Conservation (phyloP, 2,113 vertebrate species). For the Prolemur simus region DNA sequence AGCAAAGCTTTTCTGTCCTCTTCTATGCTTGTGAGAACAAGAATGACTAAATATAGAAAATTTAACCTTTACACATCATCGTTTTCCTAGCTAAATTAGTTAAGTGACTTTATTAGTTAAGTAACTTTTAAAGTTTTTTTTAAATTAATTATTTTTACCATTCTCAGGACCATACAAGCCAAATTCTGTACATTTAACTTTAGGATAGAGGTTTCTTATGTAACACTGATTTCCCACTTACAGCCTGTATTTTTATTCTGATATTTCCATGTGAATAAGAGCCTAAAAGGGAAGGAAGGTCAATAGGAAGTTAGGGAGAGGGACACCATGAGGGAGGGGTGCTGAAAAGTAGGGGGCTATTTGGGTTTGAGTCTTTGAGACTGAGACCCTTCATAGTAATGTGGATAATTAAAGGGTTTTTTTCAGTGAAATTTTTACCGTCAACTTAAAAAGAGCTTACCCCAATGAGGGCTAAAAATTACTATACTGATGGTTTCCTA, state of each 20-base stretch:
- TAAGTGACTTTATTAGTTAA: neutral
- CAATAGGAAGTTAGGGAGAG: neutral
- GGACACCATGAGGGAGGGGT: neutral
- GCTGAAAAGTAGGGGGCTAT: neutral
- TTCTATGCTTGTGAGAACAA: neutral
- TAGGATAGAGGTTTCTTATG: neutral
- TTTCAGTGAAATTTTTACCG: neutral
- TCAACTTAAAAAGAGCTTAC: neutral
- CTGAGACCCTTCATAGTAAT: neutral
- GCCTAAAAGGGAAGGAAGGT: neutral
- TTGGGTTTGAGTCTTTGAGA: neutral
- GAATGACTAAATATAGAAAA: neutral
- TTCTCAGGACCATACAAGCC: neutral
- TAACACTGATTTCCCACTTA: neutral
- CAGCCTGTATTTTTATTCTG: neutral
- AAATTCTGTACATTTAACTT: neutral
- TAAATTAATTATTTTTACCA: neutral
- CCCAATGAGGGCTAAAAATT: neutral
- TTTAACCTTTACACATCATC: neutral
- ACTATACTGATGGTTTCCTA: neutral
- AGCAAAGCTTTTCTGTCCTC: neutral
- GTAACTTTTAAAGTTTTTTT: neutral
- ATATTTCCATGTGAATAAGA: neutral
- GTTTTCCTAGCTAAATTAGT: neutral
- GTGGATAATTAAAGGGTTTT: neutral